These are phyloP conservation scores for Yoshiicerus persimilis DNA, from an alignment of 1,140 invertebrate species.

Conservation along the genomic window DNA sequence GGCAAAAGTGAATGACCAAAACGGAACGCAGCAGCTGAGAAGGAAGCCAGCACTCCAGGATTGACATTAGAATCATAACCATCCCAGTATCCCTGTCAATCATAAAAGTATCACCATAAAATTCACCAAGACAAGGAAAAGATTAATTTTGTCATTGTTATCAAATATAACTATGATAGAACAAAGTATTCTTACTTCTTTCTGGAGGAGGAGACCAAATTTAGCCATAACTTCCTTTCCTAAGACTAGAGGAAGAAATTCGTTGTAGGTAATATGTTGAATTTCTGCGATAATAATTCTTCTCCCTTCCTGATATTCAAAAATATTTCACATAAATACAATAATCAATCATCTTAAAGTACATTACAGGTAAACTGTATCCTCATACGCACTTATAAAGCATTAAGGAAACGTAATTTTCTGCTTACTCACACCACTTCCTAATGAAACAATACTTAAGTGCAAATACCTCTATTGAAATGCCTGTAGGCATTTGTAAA, in stretches of 20 bases:
- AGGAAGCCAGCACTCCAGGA: constrained; percentile 54
- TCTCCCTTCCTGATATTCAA: constrained; percentile 73
- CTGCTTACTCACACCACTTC: no score
- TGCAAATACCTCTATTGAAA: no score
- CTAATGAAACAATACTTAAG: no score
- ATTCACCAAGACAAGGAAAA: not conserved
- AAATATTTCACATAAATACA: no score
- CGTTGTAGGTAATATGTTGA: constrained; percentile 92
- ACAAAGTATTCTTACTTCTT: constrained; percentile 63
- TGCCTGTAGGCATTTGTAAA: no score
- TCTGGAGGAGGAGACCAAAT: constrained; percentile 79
- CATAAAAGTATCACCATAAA: not conserved
- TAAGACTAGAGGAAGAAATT: constrained; percentile 89
- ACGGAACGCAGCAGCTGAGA: constrained; percentile 58
- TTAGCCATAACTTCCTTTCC: constrained; percentile 92
- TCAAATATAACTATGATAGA: not conserved
- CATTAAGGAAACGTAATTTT: no score
- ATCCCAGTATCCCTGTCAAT: constrained; percentile 57
- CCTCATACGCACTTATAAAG: no score
- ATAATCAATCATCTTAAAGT: no score
- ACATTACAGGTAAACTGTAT: no score
- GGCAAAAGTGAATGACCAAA: constrained; percentile 61
- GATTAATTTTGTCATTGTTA: not conserved
- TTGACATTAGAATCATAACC: constrained; percentile 61
- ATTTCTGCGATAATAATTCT: constrained; percentile 86